Base-by-base conservation (phyloP, 53 echinoderm and acorn worm genomes). In the Actinopyga echinites region DNA sequence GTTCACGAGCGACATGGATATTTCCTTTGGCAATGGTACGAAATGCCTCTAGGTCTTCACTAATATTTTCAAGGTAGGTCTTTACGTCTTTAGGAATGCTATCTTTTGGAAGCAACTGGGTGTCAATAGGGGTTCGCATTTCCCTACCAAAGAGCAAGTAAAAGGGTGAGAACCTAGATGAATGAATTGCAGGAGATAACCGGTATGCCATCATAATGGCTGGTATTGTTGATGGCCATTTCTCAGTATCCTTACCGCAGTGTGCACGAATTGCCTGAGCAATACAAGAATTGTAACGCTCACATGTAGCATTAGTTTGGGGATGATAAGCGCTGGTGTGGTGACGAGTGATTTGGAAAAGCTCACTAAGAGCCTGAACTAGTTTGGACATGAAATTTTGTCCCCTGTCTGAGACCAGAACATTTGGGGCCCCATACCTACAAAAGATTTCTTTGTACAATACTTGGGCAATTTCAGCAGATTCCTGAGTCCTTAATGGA, bases 321-420 rank as follows among this genome's bases (percentile, higher is more conserved):
- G 56, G 57, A 56, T 78, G 78, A 78, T 78, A 55, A 25, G 78
- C 29, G 0, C 78, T 78, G 4, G 53, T 78, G 54, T 78, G 57
- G 57, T 78, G 78, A 1, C 78, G 55, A n/a, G 78, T 78, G 30
- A 78, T 56, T 44, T 44, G 78, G 31, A 78, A 78, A 7, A 78
- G 56, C 19, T 78, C 54, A 78, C 78, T 55, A 9, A 78, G 31
- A 23, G 74, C 74, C 19, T 74, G 42, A 2, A 74, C 74, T 42
- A 74, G 45, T 43, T 74, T 74, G 44, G 74, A 77, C 78, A 52
- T 77, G 31, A 77, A 77, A 77, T 77, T 77, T 53, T 77, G 56
- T 53, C 78, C 55, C 31, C 78, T 78, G 0, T 78, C 78, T 78
- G 78, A 78, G 23, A 78, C 78, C 4, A 78, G 30, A 12, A 78